Conservation (phyloP, 2,113 vertebrate genomes). For the Pterocles burchelli region DNA sequence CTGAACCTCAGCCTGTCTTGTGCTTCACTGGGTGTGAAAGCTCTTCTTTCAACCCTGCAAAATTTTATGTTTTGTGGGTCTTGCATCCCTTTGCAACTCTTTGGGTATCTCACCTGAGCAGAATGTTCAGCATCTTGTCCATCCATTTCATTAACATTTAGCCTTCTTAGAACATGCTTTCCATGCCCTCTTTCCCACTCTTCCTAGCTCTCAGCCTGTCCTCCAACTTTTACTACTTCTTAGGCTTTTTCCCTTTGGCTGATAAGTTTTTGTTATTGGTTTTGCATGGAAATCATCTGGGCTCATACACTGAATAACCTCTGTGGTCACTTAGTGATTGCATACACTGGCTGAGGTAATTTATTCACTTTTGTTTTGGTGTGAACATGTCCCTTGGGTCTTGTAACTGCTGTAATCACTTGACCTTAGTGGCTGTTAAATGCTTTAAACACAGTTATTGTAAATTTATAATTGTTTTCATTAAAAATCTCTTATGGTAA, state of each 20-base stretch:
- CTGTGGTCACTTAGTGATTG: constrained; percentile 85
- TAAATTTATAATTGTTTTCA: constrained; percentile 87
- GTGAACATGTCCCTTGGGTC: constrained; percentile 80
- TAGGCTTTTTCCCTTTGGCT: constrained; percentile 11
- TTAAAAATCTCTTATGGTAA: constrained; percentile 80
- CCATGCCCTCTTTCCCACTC: background rate
- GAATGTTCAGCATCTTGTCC: background rate
- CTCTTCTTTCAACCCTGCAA: background rate
- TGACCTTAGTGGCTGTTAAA: constrained; percentile 83
- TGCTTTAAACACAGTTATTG: constrained; percentile 86
- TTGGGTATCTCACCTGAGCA: background rate
- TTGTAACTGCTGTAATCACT: constrained; percentile 84
- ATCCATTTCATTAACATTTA: background rate
- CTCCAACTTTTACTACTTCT: background rate
- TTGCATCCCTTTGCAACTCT: background rate
- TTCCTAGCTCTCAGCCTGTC: background rate
- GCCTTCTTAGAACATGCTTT: background rate
- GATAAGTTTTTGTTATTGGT: constrained; percentile 78
- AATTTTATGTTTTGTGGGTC: background rate
- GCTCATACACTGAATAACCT: constrained; percentile 74
- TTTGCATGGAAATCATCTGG: constrained; percentile 76
- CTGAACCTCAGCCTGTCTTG: background rate
- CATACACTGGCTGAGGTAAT: constrained; percentile 76
- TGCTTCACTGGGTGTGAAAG: background rate
- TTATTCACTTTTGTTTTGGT: constrained; percentile 87